phyloP scores from a whole-genome alignment of 2,113 vertebrate genomes.

The Haemorhous mexicanus region DNA sequence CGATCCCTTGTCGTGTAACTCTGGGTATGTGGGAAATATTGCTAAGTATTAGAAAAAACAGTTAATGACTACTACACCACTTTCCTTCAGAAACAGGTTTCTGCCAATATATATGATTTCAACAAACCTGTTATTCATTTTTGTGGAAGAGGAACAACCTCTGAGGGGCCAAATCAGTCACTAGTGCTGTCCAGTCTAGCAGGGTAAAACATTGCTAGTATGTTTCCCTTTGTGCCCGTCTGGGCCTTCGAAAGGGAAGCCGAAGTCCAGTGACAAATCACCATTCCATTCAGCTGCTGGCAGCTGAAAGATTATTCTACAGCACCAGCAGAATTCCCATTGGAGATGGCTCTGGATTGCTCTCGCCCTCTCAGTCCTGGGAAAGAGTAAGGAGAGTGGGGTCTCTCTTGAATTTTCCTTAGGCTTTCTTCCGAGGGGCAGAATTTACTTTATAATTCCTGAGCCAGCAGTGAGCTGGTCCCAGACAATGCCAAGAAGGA shows the following conservation, averaged over 20 bases:
- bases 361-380: neutral
- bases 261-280: constrained; percentile 14
- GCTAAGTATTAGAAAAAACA: neutral
- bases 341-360: constrained; percentile 11
- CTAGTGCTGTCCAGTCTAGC: neutral
- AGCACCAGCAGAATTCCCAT: constrained; percentile 14
- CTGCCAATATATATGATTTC: neutral
- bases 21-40: neutral
- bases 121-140: constrained; percentile 16
- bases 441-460: neutral
- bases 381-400: neutral
- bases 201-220: neutral
- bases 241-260: constrained; percentile 6
- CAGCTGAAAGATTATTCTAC: constrained; percentile 29
- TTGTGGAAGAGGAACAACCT: constrained; percentile 33
- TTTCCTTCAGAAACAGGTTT: neutral
- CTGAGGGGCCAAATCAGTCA: constrained; percentile 42
- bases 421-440: neutral
- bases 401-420: neutral
- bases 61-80: neutral
- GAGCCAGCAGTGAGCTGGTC: neutral
- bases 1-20: neutral
- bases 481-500: neutral
- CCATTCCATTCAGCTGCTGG: neutral
- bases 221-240: neutral